Percentiles rank a stretch among this genome's conserved stretches.
These are phyloP conservation scores for Brenthis hecate DNA, from an alignment of 2,888 invertebrate species.

Conservation along the genomic window DNA sequence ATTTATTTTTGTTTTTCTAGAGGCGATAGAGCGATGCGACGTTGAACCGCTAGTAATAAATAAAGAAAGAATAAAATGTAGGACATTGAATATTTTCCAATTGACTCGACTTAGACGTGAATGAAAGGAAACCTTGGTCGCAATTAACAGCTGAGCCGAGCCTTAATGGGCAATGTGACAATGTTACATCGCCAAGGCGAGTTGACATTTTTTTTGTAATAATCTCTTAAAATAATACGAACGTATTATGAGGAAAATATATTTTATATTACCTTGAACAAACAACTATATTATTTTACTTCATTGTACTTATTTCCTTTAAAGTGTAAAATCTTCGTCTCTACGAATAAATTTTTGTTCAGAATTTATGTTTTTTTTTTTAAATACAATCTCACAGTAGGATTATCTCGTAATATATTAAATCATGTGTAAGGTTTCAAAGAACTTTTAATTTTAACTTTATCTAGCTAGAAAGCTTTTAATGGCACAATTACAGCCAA, in stretches of 20 bases:
- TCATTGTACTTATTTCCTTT: too few species aligned
- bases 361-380: too few species aligned
- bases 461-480: slow-evolving; percentile 21
- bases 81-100: slow-evolving; percentile 11
- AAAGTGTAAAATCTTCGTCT: too few species aligned
- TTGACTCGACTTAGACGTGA: slow-evolving; percentile 8
- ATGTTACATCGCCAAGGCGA: slow-evolving; percentile 27
- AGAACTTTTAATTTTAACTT: slow-evolving; percentile 4
- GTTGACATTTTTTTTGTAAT: not conserved
- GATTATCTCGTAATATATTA: not conserved
- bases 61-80: not conserved
- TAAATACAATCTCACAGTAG: too few species aligned
- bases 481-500: slow-evolving; percentile 14
- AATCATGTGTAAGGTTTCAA: not conserved
- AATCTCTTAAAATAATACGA: slow-evolving; percentile 3
- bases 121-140: slow-evolving; percentile 26
- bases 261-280: too few species aligned
- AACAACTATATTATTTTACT: too few species aligned
- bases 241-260: not conserved
- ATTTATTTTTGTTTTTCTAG: too few species aligned
- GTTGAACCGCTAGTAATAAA: not conserved
- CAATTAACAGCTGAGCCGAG: slow-evolving; percentile 22
- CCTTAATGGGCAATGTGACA: slow-evolving; percentile 27
- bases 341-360: too few species aligned
- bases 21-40: too few species aligned